A percentile compares a stretch with the other conserved stretches of the same genome.
Conservation (phyloP, 1,140 invertebrate species). For the Monochamus saltuarius region DNA sequence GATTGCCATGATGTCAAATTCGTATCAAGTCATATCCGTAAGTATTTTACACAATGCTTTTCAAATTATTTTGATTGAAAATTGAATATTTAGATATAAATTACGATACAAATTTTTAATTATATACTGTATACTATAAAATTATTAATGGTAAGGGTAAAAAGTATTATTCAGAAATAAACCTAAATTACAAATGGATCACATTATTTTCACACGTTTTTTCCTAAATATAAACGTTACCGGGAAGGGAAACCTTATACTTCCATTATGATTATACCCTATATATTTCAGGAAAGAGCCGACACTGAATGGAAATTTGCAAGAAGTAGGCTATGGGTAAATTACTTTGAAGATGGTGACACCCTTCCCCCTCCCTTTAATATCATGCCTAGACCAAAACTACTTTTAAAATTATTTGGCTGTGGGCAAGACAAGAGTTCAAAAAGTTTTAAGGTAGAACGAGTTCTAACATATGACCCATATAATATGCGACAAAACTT, state of each 20-base stretch:
- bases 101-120: no score
- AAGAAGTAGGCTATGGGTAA: conserved; percentile 83
- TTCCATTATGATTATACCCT: not conserved
- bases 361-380: conserved; percentile 88
- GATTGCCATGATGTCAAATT: conserved; percentile 91
- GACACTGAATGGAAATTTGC: conserved; percentile 81
- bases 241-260: not conserved
- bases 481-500: no score
- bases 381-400: conserved; percentile 71
- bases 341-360: conserved; percentile 84
- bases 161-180: not conserved
- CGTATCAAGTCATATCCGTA: conserved; percentile 75
- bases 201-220: not conserved
- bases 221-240: not conserved
- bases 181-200: not conserved
- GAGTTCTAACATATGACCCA: no score
- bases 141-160: no score
- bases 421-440: conserved; percentile 65
- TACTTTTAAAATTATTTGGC: conserved; percentile 63
- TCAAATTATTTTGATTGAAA: not conserved
- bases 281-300: conserved; percentile 34
- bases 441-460: conserved; percentile 62
- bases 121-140: no score
- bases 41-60: conserved; percentile 24
- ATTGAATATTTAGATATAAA: no score